phyloP scores from a whole-genome alignment of 64 coral and sea anemone species.

The Platygyra sinensis region DNA sequence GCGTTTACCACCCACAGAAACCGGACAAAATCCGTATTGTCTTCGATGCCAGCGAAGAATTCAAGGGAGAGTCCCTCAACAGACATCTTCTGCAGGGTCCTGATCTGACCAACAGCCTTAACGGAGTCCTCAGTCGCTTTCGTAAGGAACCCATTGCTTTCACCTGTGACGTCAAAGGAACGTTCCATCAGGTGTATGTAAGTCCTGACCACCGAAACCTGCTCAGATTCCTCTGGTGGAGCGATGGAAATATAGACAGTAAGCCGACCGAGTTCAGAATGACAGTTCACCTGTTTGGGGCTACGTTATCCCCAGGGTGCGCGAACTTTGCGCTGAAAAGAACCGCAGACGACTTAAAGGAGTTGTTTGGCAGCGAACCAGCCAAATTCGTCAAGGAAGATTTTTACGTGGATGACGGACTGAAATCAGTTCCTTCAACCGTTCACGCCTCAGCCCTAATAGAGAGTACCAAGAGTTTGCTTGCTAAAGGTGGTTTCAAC shows the following conservation, averaged over 20 bases:
- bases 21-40: too few relatives aligned
- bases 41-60: too few relatives aligned
- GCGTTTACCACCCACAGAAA: too few relatives aligned
- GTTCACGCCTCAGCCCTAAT: neutral
- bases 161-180: slow-evolving; percentile 34
- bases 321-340: slow-evolving; percentile 46
- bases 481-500: neutral
- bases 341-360: slow-evolving; percentile 7
- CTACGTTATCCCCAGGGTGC: slow-evolving; percentile 10
- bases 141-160: slow-evolving; percentile 32
- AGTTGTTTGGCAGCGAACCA: neutral
- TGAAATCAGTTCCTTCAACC: neutral
- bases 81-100: too few relatives aligned
- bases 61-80: too few relatives aligned
- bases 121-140: slow-evolving; percentile 38
- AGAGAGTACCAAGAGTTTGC: neutral
- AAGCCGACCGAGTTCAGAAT: slow-evolving; percentile 27
- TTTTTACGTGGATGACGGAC: slow-evolving; percentile 1
- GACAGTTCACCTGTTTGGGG: slow-evolving; percentile 9
- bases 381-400: slow-evolving; percentile 5
- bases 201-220: slow-evolving; percentile 16
- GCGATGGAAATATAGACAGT: neutral
- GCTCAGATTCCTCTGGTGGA: slow-evolving; percentile 43
- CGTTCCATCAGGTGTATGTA: slow-evolving; percentile 46
- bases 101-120: slow-evolving; percentile 35